A percentile compares a stretch with the other conserved stretches of the same genome.
phyloP scores from a whole-genome alignment of 2,888 invertebrate species.

The Tromatobia lineatoria region DNA sequence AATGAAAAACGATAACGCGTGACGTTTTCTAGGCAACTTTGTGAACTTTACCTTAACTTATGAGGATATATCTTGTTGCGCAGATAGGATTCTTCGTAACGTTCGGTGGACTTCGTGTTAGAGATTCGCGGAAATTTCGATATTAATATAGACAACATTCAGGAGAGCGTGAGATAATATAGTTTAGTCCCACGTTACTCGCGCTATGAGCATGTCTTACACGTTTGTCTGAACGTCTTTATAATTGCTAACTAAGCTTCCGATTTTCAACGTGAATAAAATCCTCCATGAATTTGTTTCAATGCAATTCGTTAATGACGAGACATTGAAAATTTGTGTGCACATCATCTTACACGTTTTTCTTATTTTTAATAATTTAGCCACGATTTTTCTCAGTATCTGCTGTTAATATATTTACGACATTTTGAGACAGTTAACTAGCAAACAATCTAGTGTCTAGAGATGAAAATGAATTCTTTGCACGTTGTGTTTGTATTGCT shows the following conservation, averaged over 20 bases:
- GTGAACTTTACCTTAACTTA: slow-evolving; percentile 48
- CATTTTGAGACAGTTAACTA: background rate
- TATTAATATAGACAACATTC: slow-evolving; percentile 19
- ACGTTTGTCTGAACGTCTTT: background rate
- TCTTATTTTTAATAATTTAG: background rate
- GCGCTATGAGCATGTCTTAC: background rate
- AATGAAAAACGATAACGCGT: slow-evolving; percentile 13
- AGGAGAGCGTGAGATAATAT: background rate
- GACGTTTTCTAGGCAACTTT: slow-evolving; percentile 1
- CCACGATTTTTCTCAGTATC: background rate
- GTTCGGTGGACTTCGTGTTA: slow-evolving; percentile 9
- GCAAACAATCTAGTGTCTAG: background rate
- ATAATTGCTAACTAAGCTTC: too few relatives aligned
- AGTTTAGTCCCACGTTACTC: slow-evolving; percentile 5
- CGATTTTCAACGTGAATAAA: background rate
- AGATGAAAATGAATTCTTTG: background rate
- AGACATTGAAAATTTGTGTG: background rate
- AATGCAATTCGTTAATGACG: background rate
- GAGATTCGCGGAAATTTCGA: slow-evolving; percentile 9
- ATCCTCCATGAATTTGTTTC: background rate
- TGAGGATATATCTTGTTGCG: slow-evolving; percentile 27
- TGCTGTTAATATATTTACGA: background rate
- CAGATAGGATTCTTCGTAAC: slow-evolving; percentile 38
- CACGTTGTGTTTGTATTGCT: background rate
- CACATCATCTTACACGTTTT: background rate